phyloP scores from a whole-genome alignment of 2,797 vertebrate genomes.

The Sebastes cheni region DNA sequence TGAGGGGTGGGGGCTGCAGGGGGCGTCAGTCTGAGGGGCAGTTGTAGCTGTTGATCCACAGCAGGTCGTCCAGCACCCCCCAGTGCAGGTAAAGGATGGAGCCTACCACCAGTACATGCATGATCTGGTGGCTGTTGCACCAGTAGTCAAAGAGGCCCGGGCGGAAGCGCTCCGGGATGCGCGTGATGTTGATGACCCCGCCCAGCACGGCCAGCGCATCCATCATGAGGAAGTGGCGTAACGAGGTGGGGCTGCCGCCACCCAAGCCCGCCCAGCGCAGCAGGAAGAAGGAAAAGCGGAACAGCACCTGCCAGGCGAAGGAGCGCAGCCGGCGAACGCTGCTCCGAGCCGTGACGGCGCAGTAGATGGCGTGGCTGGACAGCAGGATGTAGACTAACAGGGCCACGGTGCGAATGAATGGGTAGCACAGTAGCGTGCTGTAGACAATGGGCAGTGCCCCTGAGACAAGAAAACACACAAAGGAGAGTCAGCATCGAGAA shows the following conservation, averaged over 20 bases:
- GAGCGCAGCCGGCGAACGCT: slow-evolving; percentile 83
- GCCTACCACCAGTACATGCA: slow-evolving; percentile 93
- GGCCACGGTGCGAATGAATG: slow-evolving; percentile 85
- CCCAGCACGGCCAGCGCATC: slow-evolving; percentile 90
- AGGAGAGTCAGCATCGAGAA: not conserved
- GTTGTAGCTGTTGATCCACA: slow-evolving; percentile 88
- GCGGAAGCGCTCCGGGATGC: slow-evolving; percentile 91
- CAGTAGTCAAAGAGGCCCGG: slow-evolving; percentile 95
- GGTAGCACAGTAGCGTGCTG: slow-evolving; percentile 91
- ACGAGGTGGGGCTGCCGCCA: slow-evolving; percentile 88
- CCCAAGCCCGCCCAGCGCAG: slow-evolving; percentile 89
- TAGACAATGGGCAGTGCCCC: slow-evolving; percentile 94
- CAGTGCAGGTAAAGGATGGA: slow-evolving; percentile 93
- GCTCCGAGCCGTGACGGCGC: slow-evolving; percentile 90
- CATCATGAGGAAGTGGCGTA: slow-evolving; percentile 92
- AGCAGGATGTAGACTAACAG: slow-evolving; percentile 88
- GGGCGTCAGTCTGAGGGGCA: slow-evolving; percentile 86
- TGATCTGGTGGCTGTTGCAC: slow-evolving; percentile 97
- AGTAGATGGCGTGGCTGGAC: slow-evolving; percentile 90
- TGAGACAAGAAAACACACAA: slow-evolving; percentile 54
- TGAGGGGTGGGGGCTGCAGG: not conserved
- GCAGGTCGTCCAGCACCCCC: slow-evolving; percentile 91
- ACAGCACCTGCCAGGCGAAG: slow-evolving; percentile 91
- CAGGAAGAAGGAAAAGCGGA: slow-evolving; percentile 91
- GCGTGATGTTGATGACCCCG: slow-evolving; percentile 91